phyloP scores from a whole-genome alignment of 2,797 vertebrate genomes.

The Sebastes nivosus region DNA sequence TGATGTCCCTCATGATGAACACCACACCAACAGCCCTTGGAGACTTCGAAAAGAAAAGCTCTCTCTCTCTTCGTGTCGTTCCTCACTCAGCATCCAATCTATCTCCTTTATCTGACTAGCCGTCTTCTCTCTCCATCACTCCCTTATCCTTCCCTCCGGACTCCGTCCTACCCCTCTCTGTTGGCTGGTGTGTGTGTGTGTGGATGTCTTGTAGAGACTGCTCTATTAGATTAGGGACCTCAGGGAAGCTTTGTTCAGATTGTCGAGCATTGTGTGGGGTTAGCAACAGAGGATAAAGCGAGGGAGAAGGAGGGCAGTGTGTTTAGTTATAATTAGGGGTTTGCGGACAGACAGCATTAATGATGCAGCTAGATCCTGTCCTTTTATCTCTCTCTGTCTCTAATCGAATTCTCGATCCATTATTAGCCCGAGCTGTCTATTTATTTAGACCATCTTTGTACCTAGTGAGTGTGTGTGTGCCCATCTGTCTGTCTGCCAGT shows the following conservation, averaged over 20 bases:
- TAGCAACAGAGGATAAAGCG: slow-evolving; percentile 30
- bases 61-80: slow-evolving; percentile 33
- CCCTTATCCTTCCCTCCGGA: slow-evolving; percentile 40
- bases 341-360: slow-evolving; percentile 42
- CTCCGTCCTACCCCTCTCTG: slow-evolving; percentile 34
- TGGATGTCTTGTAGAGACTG: slow-evolving; percentile 42
- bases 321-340: slow-evolving; percentile 52
- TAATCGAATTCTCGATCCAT: slow-evolving; percentile 51
- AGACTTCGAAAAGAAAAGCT: slow-evolving; percentile 44
- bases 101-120: slow-evolving; percentile 61
- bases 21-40: slow-evolving; percentile 43
- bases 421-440: slow-evolving; percentile 32
- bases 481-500: not conserved
- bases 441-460: slow-evolving; percentile 30
- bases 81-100: slow-evolving; percentile 47
- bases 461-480: not conserved
- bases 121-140: slow-evolving; percentile 42
- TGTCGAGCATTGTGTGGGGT: slow-evolving; percentile 56
- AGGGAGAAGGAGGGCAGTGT: slow-evolving; percentile 30
- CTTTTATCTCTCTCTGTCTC: slow-evolving; percentile 32
- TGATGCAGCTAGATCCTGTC: slow-evolving; percentile 29
- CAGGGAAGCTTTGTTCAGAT: slow-evolving; percentile 65
- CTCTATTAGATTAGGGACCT: slow-evolving; percentile 72
- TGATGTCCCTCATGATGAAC: slow-evolving; percentile 50
- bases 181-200: slow-evolving; percentile 22